Evolutionary conservation across 2,888 invertebrate genomes (phyloP), one percentile per base, ranked within the genome.

Genomic region (Chaitophorus viminalis): DNA sequence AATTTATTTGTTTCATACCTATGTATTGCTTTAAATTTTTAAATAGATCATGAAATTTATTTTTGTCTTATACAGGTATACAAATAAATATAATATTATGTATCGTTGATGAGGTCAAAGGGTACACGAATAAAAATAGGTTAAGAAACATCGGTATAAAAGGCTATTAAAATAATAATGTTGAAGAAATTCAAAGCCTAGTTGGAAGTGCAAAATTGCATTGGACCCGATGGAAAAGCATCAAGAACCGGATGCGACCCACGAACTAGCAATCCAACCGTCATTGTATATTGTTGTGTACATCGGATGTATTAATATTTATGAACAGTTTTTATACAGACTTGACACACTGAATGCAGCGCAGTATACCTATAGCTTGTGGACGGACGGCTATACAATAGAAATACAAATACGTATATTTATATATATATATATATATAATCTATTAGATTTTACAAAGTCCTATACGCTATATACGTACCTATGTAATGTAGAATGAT

Each of bases 251-350:
- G 75, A 83, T 83, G 75, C 75, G 31, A 75, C 83, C 83, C 83
- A 83, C 83, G 72, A 33, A 52, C 39, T 31, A 36, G 70, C 82
- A 82, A 81, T 82, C 46, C 65, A 6, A 74, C 52, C 6, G 39
- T 75, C 60, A 82, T 74, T 82, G 54, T 82, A 74, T 82, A 25
- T 74, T 31, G 54, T 46, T 79, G 17, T 9, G 72, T 52, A 46
- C n/a, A 72, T 82, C 36, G 17, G 18, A 74, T 39, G 83, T 83
- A 83, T 75, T 83, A 75, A 75, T 83, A 83, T 83, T 60, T 75
- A 83, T 75, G 83, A 60, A 75, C 60, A 75, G n/a, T 54, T 74
- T 74, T 18, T 36, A 74, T 54, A 36, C 54, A 14, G 31, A 21
- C 46, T 78, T 17, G 60, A 54, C 78, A 60, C 78, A 25, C 14